A percentile compares a stretch with the other conserved stretches of the same genome.
phyloP scores from a whole-genome alignment of 2,113 vertebrate species.

The Bufo bufo region DNA sequence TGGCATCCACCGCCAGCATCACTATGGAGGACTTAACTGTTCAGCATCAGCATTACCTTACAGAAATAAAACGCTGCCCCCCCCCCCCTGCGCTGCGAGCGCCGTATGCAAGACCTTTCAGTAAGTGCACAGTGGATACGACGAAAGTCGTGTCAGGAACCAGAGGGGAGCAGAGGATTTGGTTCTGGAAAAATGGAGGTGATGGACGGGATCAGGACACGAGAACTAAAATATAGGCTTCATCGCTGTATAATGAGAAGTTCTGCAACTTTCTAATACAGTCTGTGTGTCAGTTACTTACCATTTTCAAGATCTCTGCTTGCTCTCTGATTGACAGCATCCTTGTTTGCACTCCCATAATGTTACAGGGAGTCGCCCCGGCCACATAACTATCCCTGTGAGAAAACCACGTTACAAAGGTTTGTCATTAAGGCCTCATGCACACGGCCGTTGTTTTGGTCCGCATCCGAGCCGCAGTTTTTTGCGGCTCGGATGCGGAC shows the following conservation, averaged over 20 bases:
- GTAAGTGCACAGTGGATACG: background rate
- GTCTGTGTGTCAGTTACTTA: background rate
- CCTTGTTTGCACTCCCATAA: no score
- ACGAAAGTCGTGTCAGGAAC: background rate
- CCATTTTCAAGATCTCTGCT: no score
- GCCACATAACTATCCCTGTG: no score
- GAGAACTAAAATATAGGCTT: no score
- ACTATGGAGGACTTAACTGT: background rate
- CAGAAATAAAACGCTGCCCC: background rate
- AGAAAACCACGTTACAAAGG: no score
- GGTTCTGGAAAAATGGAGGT: background rate
- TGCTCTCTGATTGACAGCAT: no score
- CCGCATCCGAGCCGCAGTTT: no score
- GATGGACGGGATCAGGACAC: background rate
- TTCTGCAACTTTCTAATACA: background rate
- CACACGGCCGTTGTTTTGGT: no score
- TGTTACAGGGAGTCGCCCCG: no score
- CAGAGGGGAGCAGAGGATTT: background rate
- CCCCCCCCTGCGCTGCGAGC: background rate
- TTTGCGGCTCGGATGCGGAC: no score
- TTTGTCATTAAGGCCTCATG: no score
- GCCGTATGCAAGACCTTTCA: conserved; percentile 23
- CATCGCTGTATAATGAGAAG: background rate
- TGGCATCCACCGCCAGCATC: background rate
- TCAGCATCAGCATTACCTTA: background rate